Base-by-base conservation (phyloP, 2,888 invertebrate genomes). In the Nymphalis urticae region DNA sequence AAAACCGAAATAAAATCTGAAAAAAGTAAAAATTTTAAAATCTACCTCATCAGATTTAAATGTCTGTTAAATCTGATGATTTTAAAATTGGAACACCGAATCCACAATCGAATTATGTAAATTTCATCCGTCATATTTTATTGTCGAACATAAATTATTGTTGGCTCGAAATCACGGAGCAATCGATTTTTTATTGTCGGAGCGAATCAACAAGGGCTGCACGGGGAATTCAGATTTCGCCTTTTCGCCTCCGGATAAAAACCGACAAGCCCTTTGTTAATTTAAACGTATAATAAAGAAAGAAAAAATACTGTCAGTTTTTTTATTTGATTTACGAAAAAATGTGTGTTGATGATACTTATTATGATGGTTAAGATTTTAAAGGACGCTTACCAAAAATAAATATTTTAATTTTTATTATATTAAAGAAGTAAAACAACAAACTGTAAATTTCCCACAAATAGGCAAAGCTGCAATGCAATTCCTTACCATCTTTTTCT, bases 91-190 rank as follows among this genome's bases (percentile, higher is more conserved):
- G 64, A 64, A 58, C 53, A 59, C 54, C 56, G 64, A 61, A 56
- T 66, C 64, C 69, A 64, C 71, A 71, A 73, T 64, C 64, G 63
- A 64, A 73, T 73, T 73, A 71, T 73, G 71, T 63, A 73, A 73
- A 73, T 73, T 66, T 53, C 74, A 76, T 76, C 80, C 76, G 77
- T 75, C 76, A 76, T 77, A 76, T 77, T 79, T 76, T 76, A 74
- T 76, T 71, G 70, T 72, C 69, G 75, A 75, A 77, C 75, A 76
- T 80, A 82, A 79, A 80, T 82, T 78, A 80, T 80, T 78, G 77
- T 76, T 76, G 72, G 76, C 75, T 68, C 73, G 72, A 67, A 79
- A 80, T 80, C 76, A 75, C 75, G 71, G 67, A 70, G 73, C 73
- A 74, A 76, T 73, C 75, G 76, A 75, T 80, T 80, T 74, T 75